Conservation (phyloP, 2,113 vertebrate species). For the Lophura nycthemera region DNA sequence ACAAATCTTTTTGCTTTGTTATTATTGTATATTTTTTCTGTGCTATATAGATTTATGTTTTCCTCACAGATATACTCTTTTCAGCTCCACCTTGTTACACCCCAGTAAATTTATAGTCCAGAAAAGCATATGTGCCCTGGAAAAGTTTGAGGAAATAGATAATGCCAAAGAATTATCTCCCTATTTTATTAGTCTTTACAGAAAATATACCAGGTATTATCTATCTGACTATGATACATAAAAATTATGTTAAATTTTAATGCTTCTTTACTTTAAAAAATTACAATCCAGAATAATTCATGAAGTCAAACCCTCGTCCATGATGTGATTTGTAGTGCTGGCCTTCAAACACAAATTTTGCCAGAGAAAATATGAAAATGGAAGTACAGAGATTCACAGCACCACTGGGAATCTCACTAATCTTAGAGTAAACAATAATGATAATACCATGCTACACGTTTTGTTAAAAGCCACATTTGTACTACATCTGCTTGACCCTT, state of each 20-base stretch:
- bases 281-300: not conserved
- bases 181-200: not conserved
- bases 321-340: not conserved
- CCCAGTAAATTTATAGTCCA: not conserved
- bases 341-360: not conserved
- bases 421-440: not conserved
- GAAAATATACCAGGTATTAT: not conserved
- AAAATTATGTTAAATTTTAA: not conserved
- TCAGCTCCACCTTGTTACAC: not conserved
- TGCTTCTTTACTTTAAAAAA: not conserved
- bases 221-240: not conserved
- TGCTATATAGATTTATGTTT: not conserved
- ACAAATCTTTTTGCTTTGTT: not conserved
- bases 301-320: not conserved
- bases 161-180: not conserved
- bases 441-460: not conserved
- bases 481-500: not conserved
- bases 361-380: not conserved
- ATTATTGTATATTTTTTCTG: not conserved
- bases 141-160: not conserved
- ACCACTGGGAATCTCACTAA: not conserved
- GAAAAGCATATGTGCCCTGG: not conserved
- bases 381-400: not conserved
- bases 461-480: not conserved
- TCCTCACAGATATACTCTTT: not conserved